Percentiles rank a stretch among this genome's conserved stretches.
Evolutionary conservation across 2,888 invertebrate genomes (phyloP).

Genomic region (Oxycera nigricornis): DNA sequence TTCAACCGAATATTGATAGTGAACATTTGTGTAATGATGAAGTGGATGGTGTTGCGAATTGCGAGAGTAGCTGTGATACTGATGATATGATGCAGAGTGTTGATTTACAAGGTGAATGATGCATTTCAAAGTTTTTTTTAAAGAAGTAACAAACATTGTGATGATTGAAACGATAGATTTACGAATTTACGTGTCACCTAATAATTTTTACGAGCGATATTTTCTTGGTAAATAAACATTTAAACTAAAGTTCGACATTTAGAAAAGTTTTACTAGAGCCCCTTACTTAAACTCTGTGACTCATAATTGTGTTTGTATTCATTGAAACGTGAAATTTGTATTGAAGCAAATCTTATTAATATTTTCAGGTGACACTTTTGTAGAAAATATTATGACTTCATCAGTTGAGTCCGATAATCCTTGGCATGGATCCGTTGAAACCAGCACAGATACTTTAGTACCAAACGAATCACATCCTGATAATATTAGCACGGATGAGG

Average conservation of each 20-base stretch:
- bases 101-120: conserved; percentile 52
- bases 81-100: conserved; percentile 53
- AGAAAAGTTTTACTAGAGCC: too few species aligned
- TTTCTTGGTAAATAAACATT: too few species aligned
- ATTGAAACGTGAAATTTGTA: too few species aligned
- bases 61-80: conserved; percentile 14
- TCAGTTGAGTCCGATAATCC: conserved; percentile 49
- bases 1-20: conserved; percentile 14
- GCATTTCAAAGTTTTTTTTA: too few species aligned
- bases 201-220: too few species aligned
- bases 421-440: conserved; percentile 60
- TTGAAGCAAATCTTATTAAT: too few species aligned
- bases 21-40: conserved; percentile 26
- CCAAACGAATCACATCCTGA: conserved; percentile 51
- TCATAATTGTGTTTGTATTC: too few species aligned
- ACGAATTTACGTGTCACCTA: too few species aligned
- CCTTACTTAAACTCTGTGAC: too few species aligned
- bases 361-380: conserved; percentile 41
- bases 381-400: not conserved
- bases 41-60: conserved; percentile 30
- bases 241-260: too few species aligned
- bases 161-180: too few species aligned
- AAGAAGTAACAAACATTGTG: too few species aligned
- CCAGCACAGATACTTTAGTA: conserved; percentile 66
- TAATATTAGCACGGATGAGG: conserved; percentile 46